A percentile compares a stretch with the other conserved stretches of the same genome.
phyloP scores from a whole-genome alignment of 1,140 invertebrate genomes.

The Solenopsis invicta region DNA sequence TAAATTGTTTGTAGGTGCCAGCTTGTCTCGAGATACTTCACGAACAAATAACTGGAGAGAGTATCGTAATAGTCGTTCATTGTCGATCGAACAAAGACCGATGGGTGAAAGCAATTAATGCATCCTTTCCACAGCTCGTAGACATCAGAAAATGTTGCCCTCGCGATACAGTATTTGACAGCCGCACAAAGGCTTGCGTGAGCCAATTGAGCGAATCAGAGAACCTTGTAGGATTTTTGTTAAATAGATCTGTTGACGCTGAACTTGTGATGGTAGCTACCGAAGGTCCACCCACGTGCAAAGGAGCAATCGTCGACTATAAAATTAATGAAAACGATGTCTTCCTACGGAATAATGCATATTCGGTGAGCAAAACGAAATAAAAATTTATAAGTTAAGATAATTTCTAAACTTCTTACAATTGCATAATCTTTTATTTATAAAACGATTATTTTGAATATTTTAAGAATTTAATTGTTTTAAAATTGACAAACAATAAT shows the following conservation, averaged over 20 bases:
- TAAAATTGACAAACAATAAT: not conserved
- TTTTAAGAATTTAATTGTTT: not conserved
- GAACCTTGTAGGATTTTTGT: slow-evolving; percentile 12
- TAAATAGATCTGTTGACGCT: not conserved
- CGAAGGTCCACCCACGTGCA: slow-evolving; percentile 59
- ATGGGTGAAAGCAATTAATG: not conserved
- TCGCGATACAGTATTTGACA: slow-evolving; percentile 49
- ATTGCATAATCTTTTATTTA: not conserved
- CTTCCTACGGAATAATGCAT: slow-evolving; percentile 21
- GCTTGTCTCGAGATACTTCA: slow-evolving; percentile 73
- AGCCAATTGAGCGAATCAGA: not conserved
- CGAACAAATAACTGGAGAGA: not conserved
- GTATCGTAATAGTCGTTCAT: slow-evolving; percentile 56
- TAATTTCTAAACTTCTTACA: not conserved
- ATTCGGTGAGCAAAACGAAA: slow-evolving; percentile 64
- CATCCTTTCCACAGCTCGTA: slow-evolving; percentile 21
- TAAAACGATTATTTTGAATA: not conserved
- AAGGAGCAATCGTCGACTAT: slow-evolving; percentile 67
- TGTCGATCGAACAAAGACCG: slow-evolving; percentile 57
- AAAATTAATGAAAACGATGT: slow-evolving; percentile 41
- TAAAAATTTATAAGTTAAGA: slow-evolving; percentile 5
- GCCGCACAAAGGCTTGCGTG: slow-evolving; percentile 51
- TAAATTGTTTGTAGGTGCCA: slow-evolving; percentile 45
- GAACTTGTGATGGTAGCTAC: slow-evolving; percentile 42
- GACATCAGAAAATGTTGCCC: slow-evolving; percentile 72